phyloP scores from a whole-genome alignment of 2,113 vertebrate genomes.

The Pogona vitticeps region DNA sequence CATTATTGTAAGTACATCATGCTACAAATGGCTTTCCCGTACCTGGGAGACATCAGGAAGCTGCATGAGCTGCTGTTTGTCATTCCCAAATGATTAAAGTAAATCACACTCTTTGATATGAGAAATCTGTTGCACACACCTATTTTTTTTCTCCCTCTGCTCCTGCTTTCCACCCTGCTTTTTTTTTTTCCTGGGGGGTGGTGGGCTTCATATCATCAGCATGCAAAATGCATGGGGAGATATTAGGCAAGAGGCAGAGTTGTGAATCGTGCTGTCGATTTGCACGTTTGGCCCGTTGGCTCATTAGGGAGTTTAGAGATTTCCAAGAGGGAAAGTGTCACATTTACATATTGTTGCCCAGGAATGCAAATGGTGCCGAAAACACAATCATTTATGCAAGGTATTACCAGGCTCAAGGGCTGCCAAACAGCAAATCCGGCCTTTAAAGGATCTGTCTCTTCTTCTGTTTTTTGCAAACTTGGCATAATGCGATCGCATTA shows the following conservation, averaged over 20 bases:
- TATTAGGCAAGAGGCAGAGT: conserved; percentile 63
- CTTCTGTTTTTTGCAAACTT: conserved; percentile 60
- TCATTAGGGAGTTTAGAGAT: conserved; percentile 60
- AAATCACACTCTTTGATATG: conserved; percentile 71
- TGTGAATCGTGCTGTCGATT: conserved; percentile 70
- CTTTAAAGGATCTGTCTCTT: conserved; percentile 54
- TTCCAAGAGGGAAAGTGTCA: conserved; percentile 51
- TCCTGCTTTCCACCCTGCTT: conserved; percentile 48
- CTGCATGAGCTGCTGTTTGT: conserved; percentile 59
- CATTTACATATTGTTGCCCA: conserved; percentile 60
- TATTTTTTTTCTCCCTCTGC: conserved; percentile 53
- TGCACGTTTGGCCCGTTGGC: conserved; percentile 65
- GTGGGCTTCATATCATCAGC: conserved; percentile 62
- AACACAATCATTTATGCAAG: conserved; percentile 55
- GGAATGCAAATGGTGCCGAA: conserved; percentile 46
- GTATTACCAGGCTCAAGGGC: conserved; percentile 42
- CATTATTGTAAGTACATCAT: conserved; percentile 30
- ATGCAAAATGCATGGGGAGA: conserved; percentile 75
- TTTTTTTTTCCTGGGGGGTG: conserved; percentile 4
- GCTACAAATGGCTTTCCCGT: conserved; percentile 47
- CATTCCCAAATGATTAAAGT: conserved; percentile 65
- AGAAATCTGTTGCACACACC: conserved; percentile 65
- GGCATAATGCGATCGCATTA: conserved; percentile 45
- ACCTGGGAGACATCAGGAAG: conserved; percentile 60
- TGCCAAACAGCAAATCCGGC: conserved; percentile 52